Base-by-base conservation (phyloP, 2,797 vertebrate genomes). In the Esox masquinongy region DNA sequence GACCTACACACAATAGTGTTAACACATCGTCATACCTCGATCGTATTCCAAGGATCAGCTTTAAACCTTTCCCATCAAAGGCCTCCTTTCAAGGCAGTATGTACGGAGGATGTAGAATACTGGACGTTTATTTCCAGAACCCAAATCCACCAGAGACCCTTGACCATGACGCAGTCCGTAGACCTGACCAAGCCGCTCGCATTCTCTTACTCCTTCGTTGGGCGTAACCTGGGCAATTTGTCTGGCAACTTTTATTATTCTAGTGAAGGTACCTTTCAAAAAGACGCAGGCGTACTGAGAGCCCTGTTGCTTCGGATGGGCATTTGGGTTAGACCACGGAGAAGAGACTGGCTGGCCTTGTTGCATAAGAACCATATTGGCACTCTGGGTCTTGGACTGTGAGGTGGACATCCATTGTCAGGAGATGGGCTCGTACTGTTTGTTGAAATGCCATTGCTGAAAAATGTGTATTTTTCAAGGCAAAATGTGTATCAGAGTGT, bases 31-130 rank as follows among this genome's bases (percentile, higher is more conserved):
- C 89, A 86, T 91, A 93, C 92, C 92, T 93, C 87, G 75, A 87
- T 89, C 88, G 89, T 90, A 88, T 93, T 91, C 76, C 69, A 84
- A 85, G 82, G 78, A 86, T 90, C 91, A 92, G 91, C 92, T 94
- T 94, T 92, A 94, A 92, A 80, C 76, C 19, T 61, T 61, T 24
- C 22, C 56, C 24, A 8, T 61, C 24, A 86, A 84, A 76, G 74
- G 88, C 86, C 88, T 87, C 82, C 79, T 75, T 85, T 82, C 79
- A 86, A 86, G 86, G 85, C 83, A 81, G 86, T 63, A 68, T 80
- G 79, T 77, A 72, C 75, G 76, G 78, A 81, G 75, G 79, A 68
- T 75, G 34, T 77, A 83, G 89, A 90, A 14, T 88, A 90, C 90
- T 87, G 86, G 92, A 90, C 90, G 86, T 79, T 47, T 17, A 74